phyloP scores from a whole-genome alignment of 2,888 invertebrate species.

The Cabera pusaria region DNA sequence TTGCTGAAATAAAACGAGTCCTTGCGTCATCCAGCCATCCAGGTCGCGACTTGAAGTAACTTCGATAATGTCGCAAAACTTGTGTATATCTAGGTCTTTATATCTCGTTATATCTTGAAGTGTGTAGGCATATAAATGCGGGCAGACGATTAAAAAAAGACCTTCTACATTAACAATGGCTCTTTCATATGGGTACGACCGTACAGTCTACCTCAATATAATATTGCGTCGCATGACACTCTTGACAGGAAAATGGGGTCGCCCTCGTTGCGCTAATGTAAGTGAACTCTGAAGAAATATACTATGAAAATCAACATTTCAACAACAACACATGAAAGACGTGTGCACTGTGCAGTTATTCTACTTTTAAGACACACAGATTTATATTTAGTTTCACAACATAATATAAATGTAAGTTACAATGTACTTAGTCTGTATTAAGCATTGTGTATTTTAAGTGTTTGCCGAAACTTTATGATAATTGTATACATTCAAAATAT shows the following conservation, averaged over 20 bases:
- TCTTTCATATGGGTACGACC: constrained; percentile 35
- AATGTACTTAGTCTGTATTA: no score
- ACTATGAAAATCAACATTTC: neutral
- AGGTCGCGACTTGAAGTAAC: constrained; percentile 36
- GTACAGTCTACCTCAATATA: constrained; percentile 9
- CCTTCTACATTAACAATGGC: constrained; percentile 62
- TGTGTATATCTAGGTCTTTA: constrained; percentile 6
- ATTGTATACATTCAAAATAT: no score
- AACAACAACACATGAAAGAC: no score
- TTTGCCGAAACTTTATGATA: no score
- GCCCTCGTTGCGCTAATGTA: constrained; percentile 11
- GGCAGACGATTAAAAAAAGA: constrained; percentile 46
- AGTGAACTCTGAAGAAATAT: neutral
- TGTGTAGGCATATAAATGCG: constrained; percentile 31
- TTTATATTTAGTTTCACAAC: no score
- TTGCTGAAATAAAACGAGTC: constrained; percentile 35
- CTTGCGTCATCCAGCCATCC: constrained; percentile 53
- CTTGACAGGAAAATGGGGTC: constrained; percentile 14
- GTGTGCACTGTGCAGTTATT: no score
- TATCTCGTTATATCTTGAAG: constrained; percentile 5
- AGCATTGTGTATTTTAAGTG: no score
- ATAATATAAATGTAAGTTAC: no score
- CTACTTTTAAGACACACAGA: no score
- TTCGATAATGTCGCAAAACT: constrained; percentile 19
- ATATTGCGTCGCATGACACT: constrained; percentile 2